Percentiles rank a stretch among this genome's conserved stretches.
phyloP scores from a whole-genome alignment of 2,888 invertebrate genomes.

The Eupithecia pulchellata region DNA sequence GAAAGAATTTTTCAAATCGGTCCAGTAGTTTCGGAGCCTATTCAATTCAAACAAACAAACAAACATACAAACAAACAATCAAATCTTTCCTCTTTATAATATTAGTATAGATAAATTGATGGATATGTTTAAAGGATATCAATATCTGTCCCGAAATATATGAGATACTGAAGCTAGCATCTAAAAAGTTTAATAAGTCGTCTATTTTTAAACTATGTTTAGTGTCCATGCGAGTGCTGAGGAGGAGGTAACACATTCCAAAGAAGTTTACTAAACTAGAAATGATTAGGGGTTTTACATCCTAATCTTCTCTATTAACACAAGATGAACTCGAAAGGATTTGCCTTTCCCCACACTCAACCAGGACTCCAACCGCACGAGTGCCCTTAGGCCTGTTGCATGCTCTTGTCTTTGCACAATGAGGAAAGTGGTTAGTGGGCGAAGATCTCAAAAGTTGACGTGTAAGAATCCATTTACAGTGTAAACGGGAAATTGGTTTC shows the following conservation, averaged over 20 bases:
- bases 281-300: not conserved
- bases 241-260: not conserved
- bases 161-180: not conserved
- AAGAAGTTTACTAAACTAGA: not conserved
- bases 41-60: too few species aligned
- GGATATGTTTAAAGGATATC: not conserved
- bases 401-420: conserved; percentile 41
- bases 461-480: conserved; percentile 9
- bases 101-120: too few species aligned
- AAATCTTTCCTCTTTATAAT: too few species aligned
- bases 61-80: too few species aligned
- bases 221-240: too few species aligned
- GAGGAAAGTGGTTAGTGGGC: conserved; percentile 34
- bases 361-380: conserved; percentile 36
- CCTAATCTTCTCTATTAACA: not conserved
- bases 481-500: conserved; percentile 1
- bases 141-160: not conserved
- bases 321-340: conserved; percentile 17
- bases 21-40: too few species aligned
- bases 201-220: too few species aligned
- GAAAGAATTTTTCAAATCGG: too few species aligned
- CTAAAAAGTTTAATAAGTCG: too few species aligned
- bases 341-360: conserved; percentile 28
- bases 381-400: conserved; percentile 47
- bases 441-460: conserved; percentile 23